A percentile compares a stretch with the other conserved stretches of the same genome.
These are phyloP conservation scores for Sminthurides bifidus DNA, from an alignment of 1,140 invertebrate genomes.

Conservation along the genomic window DNA sequence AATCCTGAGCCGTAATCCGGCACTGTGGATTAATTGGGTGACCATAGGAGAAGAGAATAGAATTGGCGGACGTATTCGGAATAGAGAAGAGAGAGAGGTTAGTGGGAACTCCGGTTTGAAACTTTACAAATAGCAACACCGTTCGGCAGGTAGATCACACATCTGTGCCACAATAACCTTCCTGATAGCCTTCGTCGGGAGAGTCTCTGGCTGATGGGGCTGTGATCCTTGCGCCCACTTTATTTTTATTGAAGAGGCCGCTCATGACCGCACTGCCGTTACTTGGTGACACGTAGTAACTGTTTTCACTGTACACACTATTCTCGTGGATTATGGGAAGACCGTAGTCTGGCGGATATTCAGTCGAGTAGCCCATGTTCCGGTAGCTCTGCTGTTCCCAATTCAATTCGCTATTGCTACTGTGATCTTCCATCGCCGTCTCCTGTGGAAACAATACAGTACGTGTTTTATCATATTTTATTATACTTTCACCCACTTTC, in stretches of 20 bases:
- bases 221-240: constrained; percentile 45
- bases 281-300: constrained; percentile 14
- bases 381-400: constrained; percentile 31
- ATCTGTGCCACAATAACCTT: constrained; percentile 72
- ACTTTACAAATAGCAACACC: no score
- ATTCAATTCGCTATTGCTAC: constrained; percentile 30
- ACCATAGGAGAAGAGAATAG: no score
- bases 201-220: constrained; percentile 59
- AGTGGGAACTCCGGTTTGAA: no score
- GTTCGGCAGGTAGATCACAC: no score
- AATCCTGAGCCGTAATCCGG: no score
- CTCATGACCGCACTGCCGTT: constrained; percentile 60
- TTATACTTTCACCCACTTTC: not conserved
- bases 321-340: constrained; percentile 49
- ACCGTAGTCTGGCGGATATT: constrained; percentile 64
- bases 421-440: constrained; percentile 24
- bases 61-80: no score
- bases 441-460: constrained; percentile 13
- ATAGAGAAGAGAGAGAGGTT: no score
- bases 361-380: constrained; percentile 34
- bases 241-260: constrained; percentile 39
- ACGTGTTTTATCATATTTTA: not conserved
- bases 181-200: constrained; percentile 80
- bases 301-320: constrained; percentile 27
- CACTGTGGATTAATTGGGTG: no score